Evolutionary conservation across 2,888 invertebrate genomes (phyloP).

Genomic region (Sussaba pulchella): DNA sequence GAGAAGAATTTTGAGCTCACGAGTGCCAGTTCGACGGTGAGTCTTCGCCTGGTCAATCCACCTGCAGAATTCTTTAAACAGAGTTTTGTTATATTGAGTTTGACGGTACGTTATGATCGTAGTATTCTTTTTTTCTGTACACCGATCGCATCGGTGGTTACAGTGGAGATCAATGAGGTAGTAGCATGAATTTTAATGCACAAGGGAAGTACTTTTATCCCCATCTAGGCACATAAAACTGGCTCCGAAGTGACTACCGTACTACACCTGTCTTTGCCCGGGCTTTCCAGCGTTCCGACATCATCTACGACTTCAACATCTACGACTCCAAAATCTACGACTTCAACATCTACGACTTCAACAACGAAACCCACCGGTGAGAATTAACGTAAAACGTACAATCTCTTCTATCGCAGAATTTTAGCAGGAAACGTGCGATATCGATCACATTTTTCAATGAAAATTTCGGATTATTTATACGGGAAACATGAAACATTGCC

Average conservation of each 20-base stretch:
- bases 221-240: conserved; percentile 57
- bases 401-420: not conserved
- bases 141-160: no score
- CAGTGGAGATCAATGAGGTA: no score
- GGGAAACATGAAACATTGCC: no score
- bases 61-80: conserved; percentile 59
- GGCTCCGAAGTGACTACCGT: conserved; percentile 53
- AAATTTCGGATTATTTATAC: no score
- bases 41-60: conserved; percentile 54
- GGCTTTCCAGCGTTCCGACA: not conserved
- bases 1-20: conserved; percentile 31
- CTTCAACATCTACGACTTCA: conserved; percentile 39
- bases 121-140: not conserved
- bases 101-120: conserved; percentile 57
- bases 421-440: no score
- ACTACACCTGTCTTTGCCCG: conserved; percentile 66
- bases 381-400: not conserved
- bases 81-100: conserved; percentile 55
- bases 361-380: conserved; percentile 29
- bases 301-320: not conserved
- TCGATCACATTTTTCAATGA: no score
- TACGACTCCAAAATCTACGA: conserved; percentile 29
- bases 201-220: not conserved
- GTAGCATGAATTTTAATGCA: no score
- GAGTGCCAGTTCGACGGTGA: conserved; percentile 27